Evolutionary conservation across 2,797 vertebrate species (phyloP).

Genomic region (Sebastes hubbsi): DNA sequence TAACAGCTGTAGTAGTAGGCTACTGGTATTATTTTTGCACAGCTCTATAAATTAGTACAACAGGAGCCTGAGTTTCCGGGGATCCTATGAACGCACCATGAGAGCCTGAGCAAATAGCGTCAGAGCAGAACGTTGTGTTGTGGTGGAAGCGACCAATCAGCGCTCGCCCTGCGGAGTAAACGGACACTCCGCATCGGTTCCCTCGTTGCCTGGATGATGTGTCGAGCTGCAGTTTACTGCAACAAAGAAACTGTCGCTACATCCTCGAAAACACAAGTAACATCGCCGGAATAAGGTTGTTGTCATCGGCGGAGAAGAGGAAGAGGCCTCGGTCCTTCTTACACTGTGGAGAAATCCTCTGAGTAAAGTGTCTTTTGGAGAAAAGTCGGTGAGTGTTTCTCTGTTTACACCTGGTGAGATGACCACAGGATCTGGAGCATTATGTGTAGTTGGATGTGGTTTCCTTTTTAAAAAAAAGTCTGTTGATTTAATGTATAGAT

Average conservation of each 20-base stretch:
- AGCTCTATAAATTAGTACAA: neutral
- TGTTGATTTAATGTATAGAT: neutral
- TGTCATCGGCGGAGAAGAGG: neutral
- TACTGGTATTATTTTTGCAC: neutral
- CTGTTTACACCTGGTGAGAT: conserved; percentile 55
- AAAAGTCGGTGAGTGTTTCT: conserved; percentile 66
- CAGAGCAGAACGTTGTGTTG: conserved; percentile 25
- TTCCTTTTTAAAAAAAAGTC: neutral
- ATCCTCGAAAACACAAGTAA: conserved; percentile 18
- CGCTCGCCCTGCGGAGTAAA: conserved; percentile 47
- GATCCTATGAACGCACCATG: neutral
- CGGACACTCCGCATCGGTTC: conserved; percentile 35
- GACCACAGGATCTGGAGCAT: neutral
- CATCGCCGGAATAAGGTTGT: conserved; percentile 28
- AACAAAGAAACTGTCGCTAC: conserved; percentile 69
- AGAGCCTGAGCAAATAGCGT: conserved; percentile 50
- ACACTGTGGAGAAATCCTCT: neutral
- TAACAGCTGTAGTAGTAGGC: neutral
- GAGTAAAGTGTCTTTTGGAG: conserved; percentile 31
- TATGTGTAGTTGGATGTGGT: neutral
- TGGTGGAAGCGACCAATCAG: conserved; percentile 61
- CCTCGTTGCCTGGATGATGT: conserved; percentile 9
- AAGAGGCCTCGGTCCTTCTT: neutral
- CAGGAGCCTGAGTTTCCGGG: accelerated
- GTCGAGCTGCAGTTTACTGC: conserved; percentile 41